Percentiles rank a stretch among this genome's conserved stretches.
These are phyloP conservation scores for Drosophila santomea DNA, from an alignment of 1,140 invertebrate species.

Conservation along the genomic window DNA sequence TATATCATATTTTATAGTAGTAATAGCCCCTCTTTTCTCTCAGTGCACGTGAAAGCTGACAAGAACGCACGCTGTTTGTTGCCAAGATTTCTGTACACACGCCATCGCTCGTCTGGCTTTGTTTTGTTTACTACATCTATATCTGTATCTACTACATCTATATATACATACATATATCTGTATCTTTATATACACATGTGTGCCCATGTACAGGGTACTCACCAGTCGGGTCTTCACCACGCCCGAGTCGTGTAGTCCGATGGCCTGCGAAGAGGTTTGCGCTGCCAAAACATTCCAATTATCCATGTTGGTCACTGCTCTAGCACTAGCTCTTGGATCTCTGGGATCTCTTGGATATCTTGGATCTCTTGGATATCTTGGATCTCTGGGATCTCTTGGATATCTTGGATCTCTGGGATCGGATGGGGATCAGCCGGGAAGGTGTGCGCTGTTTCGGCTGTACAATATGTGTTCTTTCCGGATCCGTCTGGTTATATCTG, in stretches of 20 bases:
- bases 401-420: not conserved
- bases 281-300: constrained; percentile 84
- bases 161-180: not conserved
- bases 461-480: constrained; percentile 20
- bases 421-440: constrained; percentile 10
- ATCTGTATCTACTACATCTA: constrained; percentile 19
- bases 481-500: constrained; percentile 35
- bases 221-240: constrained; percentile 76
- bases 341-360: not conserved
- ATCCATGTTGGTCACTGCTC: constrained; percentile 59
- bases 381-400: not conserved
- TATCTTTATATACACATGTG: too few relatives aligned
- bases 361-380: not conserved
- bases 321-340: constrained; percentile 4
- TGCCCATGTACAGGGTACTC: constrained; percentile 36
- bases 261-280: constrained; percentile 76
- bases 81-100: constrained; percentile 35
- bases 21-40: not conserved
- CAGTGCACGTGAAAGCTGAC: not conserved
- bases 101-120: constrained; percentile 49
- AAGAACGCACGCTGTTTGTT: constrained; percentile 20
- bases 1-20: not conserved
- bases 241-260: constrained; percentile 68
- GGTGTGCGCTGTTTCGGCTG: constrained; percentile 17
- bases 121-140: constrained; percentile 61